Base-by-base conservation (phyloP, 1,140 invertebrate genomes). In the Aphidius gifuensis region DNA sequence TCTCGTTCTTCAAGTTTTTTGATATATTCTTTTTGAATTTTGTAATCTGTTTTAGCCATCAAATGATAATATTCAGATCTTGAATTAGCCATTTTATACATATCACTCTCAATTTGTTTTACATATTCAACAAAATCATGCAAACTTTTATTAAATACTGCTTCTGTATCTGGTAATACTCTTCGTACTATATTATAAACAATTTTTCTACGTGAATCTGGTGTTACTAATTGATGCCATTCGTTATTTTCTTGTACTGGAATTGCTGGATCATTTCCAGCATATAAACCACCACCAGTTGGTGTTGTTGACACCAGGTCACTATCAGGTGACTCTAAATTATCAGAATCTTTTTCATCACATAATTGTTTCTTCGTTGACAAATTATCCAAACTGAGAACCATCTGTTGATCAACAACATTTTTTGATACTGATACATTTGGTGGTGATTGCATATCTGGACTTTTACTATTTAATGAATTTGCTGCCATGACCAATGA, bases 121-220 rank as follows among this genome's bases (percentile, higher is more conserved):
- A 98, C 97, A 81, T 99, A 99, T 0, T 93, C 91, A 5, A 99
- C 94, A 53, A 99, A 84, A 85, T 99, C 99, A 71, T 94, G 91
- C 92, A 99, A 97, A 69, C 96, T 84, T 75, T 92, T 93, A 75
- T 99, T 96, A 61, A 95, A 86, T 85, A 97, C 91, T 3, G 93
- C 92, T 69, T 90, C 88, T 7, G 93, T 94, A 83, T 98, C 94
- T 5, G 93, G 92, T 40, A 99, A 99, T 75, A 99, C 99, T 63
- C 96, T 96, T 88, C 99, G 96, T 43, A 99, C 97, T 73, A 99
- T 83, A 85, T 99, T 99, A 83, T 99, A 94, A 70, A 99, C 97
- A 70, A 99, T 87, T 83, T 99, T 97, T 83, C 98, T 99, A 76
- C 98, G 87, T 73, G 99, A 85, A 85, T 99, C 97, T 62, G 92